Evolutionary conservation across 2,888 invertebrate genomes (phyloP).

Genomic region (Aphrophora alni): DNA sequence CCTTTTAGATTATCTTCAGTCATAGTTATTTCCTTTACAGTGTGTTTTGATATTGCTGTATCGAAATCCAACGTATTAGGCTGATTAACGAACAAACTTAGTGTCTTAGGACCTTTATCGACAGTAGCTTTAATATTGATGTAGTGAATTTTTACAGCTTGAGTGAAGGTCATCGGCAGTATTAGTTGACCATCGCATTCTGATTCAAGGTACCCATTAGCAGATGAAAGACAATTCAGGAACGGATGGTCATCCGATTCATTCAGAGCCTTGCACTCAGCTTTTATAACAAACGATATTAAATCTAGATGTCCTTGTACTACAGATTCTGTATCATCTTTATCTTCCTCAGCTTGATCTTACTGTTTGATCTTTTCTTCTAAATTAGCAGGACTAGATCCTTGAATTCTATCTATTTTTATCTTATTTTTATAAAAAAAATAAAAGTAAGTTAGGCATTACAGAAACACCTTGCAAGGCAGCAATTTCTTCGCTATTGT

Average conservation of each 20-base stretch:
- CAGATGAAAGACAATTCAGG: no score
- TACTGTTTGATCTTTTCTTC: no score
- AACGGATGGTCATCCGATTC: conserved; percentile 90
- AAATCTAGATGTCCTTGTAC: conserved; percentile 94
- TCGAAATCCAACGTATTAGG: conserved; percentile 98
- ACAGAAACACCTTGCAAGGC: conserved; percentile 87
- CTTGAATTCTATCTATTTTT: conserved; percentile 81
- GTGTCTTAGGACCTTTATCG: conserved; percentile 89
- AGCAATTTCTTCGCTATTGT: conserved; percentile 89
- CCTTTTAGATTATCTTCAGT: no score
- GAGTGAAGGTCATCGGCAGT: no score
- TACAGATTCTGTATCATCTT: conserved; percentile 59
- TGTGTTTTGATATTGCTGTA: conserved; percentile 81
- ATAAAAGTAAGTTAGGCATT: conserved; percentile 99
- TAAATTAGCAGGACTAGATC: no score
- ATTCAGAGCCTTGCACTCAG: conserved; percentile 94
- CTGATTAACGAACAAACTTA: no score
- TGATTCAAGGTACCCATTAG: conserved; percentile 76
- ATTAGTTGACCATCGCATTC: no score
- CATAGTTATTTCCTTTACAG: no score
- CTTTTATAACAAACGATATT: conserved; percentile 81
- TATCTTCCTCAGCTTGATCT: conserved; percentile 70
- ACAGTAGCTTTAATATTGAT: conserved; percentile 85
- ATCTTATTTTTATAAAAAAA: conserved; percentile 92
- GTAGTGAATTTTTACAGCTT: no score